phyloP scores from a whole-genome alignment of 2,888 invertebrate genomes.

The Adela reaumurella region DNA sequence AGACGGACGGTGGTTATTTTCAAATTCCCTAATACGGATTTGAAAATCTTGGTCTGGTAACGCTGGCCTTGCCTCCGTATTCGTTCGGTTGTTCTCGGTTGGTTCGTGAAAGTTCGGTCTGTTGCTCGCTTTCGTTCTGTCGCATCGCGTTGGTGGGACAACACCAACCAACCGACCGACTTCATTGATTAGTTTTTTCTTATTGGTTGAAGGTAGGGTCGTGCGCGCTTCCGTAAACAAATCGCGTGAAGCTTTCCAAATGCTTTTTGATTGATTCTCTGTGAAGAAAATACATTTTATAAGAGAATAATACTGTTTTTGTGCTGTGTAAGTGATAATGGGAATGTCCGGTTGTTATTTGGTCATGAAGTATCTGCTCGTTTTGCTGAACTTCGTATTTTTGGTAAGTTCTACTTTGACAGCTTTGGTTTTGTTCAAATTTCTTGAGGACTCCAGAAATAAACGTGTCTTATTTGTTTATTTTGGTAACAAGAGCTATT shows the following conservation, averaged over 20 bases:
- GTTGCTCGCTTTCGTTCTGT: no score
- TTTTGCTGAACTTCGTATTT: slow-evolving; percentile 69
- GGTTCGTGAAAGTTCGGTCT: no score
- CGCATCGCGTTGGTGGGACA: no score
- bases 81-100: no score
- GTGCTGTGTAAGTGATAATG: slow-evolving; percentile 38
- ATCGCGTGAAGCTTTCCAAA: neutral
- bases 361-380: slow-evolving; percentile 67
- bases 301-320: neutral
- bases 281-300: neutral
- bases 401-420: slow-evolving; percentile 62
- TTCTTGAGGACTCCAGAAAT: no score
- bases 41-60: no score
- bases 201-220: neutral
- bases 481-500: no score
- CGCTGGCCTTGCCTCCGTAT: no score
- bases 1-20: no score
- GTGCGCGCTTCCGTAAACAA: neutral
- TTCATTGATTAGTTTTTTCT: neutral
- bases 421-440: no score
- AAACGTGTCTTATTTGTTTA: no score
- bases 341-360: slow-evolving; percentile 68
- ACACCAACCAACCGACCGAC: neutral
- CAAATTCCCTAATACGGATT: no score
- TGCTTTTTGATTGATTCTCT: neutral